Evolutionary conservation across 2,888 invertebrate genomes (phyloP).

Genomic region (Cephus spinipes): DNA sequence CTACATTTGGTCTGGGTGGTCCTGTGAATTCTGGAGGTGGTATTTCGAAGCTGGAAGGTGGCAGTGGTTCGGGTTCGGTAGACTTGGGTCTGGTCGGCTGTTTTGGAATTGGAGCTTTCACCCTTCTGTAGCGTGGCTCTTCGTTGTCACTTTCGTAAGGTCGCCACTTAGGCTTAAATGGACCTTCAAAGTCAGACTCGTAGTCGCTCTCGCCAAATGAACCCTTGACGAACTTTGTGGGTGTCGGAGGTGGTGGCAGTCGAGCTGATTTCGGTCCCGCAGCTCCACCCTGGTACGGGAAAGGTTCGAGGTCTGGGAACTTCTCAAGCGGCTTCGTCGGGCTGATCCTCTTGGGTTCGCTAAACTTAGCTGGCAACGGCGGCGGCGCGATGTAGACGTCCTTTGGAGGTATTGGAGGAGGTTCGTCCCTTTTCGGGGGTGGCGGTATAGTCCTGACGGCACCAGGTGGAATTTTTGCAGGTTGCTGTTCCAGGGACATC

Average conservation of each 20-base stretch:
- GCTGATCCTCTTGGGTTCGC: conserved; percentile 44
- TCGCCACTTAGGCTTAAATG: conserved; percentile 70
- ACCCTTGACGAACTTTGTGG: conserved; percentile 71
- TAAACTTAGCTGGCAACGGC: conserved; percentile 61
- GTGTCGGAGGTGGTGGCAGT: conserved; percentile 68
- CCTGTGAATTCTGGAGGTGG: conserved; percentile 63
- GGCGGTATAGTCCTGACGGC: conserved; percentile 71
- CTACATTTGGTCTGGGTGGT: conserved; percentile 45
- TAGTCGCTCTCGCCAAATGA: conserved; percentile 75
- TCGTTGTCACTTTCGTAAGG: conserved; percentile 76
- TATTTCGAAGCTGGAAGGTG: conserved; percentile 71
- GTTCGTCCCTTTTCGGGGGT: conserved; percentile 43
- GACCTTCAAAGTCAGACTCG: conserved; percentile 74
- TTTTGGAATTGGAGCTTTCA: conserved; percentile 67
- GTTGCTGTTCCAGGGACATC: conserved; percentile 68
- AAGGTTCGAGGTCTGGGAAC: conserved; percentile 68
- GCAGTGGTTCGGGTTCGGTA: conserved; percentile 70
- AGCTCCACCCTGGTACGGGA: conserved; percentile 68
- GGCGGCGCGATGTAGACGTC: conserved; percentile 55
- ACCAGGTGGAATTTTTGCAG: conserved; percentile 69
- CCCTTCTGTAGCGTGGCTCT: conserved; percentile 71
- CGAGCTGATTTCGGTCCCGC: conserved; percentile 61
- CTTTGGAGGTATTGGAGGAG: conserved; percentile 64
- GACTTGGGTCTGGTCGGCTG: conserved; percentile 68
- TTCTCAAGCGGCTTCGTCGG: conserved; percentile 60